Evolutionary conservation across 2,797 vertebrate species (phyloP), one percentile per base, ranked within the genome.

Genomic region (Bradypus variegatus): DNA sequence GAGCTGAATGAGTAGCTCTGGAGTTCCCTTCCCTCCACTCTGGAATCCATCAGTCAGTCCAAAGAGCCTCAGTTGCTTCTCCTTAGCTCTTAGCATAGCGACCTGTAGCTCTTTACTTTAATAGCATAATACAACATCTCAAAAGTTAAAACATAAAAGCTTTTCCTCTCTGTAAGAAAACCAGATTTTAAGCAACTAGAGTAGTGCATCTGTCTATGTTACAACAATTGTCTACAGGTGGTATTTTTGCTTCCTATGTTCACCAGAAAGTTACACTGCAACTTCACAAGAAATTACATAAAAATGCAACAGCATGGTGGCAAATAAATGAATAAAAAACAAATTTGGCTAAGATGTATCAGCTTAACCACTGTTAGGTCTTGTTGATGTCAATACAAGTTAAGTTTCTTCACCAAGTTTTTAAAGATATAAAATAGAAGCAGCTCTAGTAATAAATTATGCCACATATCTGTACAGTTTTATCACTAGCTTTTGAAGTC

Each of bases 61-160:
- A 8, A 1, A 7, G 0, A 8, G 13, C 10, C 4, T 4, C 0
- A 0, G 19, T 1, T 4, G 15, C 10, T 9, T 31, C 15, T 9
- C 12, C 33, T 25, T 15, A 12, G 67, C 16, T 12, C 21, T 41
- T 38, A 7, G 8, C 9, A 45, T 38, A 27, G 45, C 55, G 8
- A 58, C 73, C 1, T 70, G 53, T 70, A 31, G 31, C 33, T 33
- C 3, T 36, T 53, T 5, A 65, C 53, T 55, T 64, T 27, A 11
- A 29, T 29, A 64, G 25, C 62, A 64, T 29, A 2, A 10, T 29
- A 15, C 14, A 75, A 16, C 41, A 64, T 64, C 36, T 53, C 58
- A 4, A 29, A 36, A 14, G 38, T 62, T 64, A 76, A 70, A 70
- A 33, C 13, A 23, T 64, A n/a, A 50, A 80, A 38, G 11, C 15